phyloP scores from a whole-genome alignment of 2,888 invertebrate species.

The Zaprionus lineosus region DNA sequence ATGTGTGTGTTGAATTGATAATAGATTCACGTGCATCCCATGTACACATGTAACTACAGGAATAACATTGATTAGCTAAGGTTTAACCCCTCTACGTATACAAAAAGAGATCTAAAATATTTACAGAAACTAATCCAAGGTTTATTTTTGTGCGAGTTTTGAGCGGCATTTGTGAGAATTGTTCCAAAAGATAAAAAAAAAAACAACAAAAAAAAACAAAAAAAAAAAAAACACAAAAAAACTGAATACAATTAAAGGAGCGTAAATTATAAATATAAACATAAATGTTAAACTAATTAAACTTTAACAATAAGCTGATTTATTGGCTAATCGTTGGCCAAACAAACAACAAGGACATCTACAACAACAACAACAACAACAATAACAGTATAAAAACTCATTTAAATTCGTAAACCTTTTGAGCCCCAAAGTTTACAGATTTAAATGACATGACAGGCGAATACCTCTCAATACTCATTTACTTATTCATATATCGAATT shows the following conservation, averaged over 20 bases:
- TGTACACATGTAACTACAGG: too few species aligned
- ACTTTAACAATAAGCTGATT: conserved; percentile 31
- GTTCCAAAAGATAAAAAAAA: conserved; percentile 18
- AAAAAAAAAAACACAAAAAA: conserved; percentile 3
- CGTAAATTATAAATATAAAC: too few species aligned
- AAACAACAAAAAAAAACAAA: conserved; percentile 9
- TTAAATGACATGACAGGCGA: conserved; percentile 75
- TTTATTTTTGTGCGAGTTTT: conserved; percentile 31
- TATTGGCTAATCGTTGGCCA: conserved; percentile 22
- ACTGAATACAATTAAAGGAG: too few species aligned
- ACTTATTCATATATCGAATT: too few species aligned
- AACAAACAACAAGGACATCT: background rate
- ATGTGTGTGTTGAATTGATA: too few species aligned
- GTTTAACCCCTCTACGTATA: too few species aligned
- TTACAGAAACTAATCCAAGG: conserved; percentile 42
- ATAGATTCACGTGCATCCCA: too few species aligned
- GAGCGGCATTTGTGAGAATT: conserved; percentile 32
- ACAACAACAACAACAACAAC: background rate
- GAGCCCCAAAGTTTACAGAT: conserved; percentile 82
- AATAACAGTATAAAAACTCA: conserved; percentile 52
- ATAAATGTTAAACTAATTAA: conserved; percentile 18
- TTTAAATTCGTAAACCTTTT: conserved; percentile 81
- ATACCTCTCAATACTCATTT: conserved; percentile 26
- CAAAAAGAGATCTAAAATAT: conserved; percentile 1
- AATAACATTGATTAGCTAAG: too few species aligned